Conservation (phyloP, 2,113 vertebrate species). For the Lepisosteus osseus region DNA sequence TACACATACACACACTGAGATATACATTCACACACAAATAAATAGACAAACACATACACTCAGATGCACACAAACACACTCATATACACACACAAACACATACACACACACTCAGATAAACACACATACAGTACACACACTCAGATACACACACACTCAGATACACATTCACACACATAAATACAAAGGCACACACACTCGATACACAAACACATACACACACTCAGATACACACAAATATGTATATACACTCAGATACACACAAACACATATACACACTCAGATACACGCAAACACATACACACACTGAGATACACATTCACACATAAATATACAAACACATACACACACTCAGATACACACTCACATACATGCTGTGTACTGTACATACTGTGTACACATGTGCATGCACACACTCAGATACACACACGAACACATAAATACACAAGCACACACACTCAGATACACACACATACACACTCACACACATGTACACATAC, state of each 20-base stretch:
- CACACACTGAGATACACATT: too few species aligned
- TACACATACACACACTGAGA: not conserved
- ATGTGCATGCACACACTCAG: slow-evolving; percentile 32
- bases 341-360: too few species aligned
- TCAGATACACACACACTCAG: slow-evolving; percentile 22
- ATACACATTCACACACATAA: not conserved
- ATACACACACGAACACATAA: not conserved
- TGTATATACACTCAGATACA: not conserved
- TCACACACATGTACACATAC: slow-evolving; percentile 38
- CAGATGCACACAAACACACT: slow-evolving; percentile 18
- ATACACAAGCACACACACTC: not conserved
- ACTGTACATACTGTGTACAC: too few species aligned
- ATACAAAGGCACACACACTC: too few species aligned
- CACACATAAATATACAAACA: slow-evolving; percentile 62
- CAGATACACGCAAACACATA: too few species aligned
- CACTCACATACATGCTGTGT: too few species aligned
- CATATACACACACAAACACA: slow-evolving; percentile 40
- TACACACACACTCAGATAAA: slow-evolving; percentile 37
- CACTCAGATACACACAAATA: not conserved
- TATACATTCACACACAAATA: not conserved
- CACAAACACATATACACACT: not conserved
- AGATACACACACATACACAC: not conserved
- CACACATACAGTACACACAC: not conserved
- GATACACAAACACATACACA: too few species aligned
- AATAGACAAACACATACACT: too few species aligned